phyloP scores from a whole-genome alignment of 2,113 vertebrate species.

The Poeciliopsis turrubarensis region DNA sequence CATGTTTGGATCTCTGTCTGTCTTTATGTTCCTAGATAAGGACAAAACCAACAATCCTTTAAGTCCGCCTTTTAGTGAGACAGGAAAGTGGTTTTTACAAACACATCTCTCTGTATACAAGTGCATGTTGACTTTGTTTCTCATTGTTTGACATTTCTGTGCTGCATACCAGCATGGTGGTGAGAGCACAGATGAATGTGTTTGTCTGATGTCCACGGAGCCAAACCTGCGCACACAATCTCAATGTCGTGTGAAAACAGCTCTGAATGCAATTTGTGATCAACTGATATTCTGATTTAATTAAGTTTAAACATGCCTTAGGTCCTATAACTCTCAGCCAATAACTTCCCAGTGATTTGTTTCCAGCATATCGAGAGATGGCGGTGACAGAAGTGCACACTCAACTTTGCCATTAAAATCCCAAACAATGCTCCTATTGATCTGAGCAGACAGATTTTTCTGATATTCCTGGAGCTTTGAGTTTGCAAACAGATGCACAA shows the following conservation, averaged over 20 bases:
- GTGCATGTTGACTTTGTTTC: conserved; percentile 40
- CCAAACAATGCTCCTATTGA: conserved; percentile 50
- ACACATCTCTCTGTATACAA: conserved; percentile 20
- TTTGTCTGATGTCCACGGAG: conserved; percentile 36
- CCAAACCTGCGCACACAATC: conserved; percentile 29
- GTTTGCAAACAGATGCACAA: conserved; percentile 23
- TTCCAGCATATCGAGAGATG: neutral
- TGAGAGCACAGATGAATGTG: conserved; percentile 37
- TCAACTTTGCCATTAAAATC: conserved; percentile 22
- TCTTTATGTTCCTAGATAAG: conserved; percentile 12
- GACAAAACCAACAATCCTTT: conserved; percentile 30
- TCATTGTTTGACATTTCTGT: conserved; percentile 57
- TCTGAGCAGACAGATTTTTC: conserved; percentile 24
- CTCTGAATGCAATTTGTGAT: neutral
- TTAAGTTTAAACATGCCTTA: neutral
- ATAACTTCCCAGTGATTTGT: neutral
- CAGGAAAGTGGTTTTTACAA: conserved; percentile 17
- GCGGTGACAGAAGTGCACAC: conserved; percentile 13
- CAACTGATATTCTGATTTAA: neutral
- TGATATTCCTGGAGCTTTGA: conserved; percentile 24
- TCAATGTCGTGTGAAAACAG: conserved; percentile 4
- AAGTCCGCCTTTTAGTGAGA: conserved; percentile 2
- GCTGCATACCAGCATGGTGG: conserved; percentile 25
- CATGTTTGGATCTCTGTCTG: conserved; percentile 19
- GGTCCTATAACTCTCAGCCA: neutral